A percentile compares a stretch with the other conserved stretches of the same genome.
Conservation (phyloP, 2,888 invertebrate species). For the Leucophenga maculata region DNA sequence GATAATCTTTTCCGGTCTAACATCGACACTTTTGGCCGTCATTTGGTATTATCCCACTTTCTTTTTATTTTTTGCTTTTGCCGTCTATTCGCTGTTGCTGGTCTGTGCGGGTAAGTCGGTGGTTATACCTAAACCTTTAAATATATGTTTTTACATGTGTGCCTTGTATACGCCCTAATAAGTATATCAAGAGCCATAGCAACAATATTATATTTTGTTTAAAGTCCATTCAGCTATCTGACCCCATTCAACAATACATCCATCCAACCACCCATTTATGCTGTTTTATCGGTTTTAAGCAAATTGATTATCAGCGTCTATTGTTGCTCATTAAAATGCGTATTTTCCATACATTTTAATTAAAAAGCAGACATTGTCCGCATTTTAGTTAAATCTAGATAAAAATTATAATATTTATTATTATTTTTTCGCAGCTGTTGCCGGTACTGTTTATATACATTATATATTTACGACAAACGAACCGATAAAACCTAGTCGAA, state of each 20-base stretch:
- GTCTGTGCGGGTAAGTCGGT: conserved; percentile 67
- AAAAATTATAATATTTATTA: background rate
- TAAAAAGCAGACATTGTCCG: conserved; percentile 44
- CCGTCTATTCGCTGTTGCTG: conserved; percentile 68
- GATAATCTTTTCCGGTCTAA: conserved; percentile 62
- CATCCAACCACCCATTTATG: too few species aligned
- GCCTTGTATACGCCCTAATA: too few species aligned
- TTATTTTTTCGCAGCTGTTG: conserved; percentile 60
- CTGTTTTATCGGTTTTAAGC: conserved; percentile 4
- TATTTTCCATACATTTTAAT: conserved; percentile 39
- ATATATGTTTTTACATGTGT: too few species aligned
- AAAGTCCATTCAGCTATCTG: too few species aligned
- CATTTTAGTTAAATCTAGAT: background rate
- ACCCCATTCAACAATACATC: too few species aligned
- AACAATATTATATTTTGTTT: too few species aligned
- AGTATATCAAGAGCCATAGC: too few species aligned
- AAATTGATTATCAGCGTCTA: too few species aligned
- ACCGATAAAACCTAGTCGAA: conserved; percentile 63
- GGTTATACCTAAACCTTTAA: background rate
- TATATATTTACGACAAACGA: conserved; percentile 69
- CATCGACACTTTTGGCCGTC: conserved; percentile 65
- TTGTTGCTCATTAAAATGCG: background rate
- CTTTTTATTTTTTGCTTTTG: conserved; percentile 70
- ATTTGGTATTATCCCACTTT: conserved; percentile 72
- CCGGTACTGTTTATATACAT: conserved; percentile 70